These are phyloP conservation scores for Eulithis prunata DNA, from an alignment of 2,888 invertebrate genomes.

Conservation along the genomic window DNA sequence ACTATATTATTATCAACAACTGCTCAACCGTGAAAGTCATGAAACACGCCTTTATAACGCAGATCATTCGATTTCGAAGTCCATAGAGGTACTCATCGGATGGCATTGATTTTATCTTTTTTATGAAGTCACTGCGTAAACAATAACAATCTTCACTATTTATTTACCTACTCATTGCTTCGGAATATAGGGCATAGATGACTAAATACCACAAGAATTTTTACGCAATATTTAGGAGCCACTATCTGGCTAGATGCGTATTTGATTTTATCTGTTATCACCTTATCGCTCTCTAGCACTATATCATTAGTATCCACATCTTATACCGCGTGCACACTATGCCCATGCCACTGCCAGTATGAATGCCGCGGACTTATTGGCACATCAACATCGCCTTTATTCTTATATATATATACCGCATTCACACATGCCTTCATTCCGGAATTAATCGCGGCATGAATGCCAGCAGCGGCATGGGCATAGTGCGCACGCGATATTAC, in stretches of 20 bases:
- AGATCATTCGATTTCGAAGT: constrained; percentile 38
- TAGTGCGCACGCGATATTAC: no score
- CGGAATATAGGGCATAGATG: neutral
- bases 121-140: constrained; percentile 30
- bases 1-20: constrained; percentile 37
- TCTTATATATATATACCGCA: no score
- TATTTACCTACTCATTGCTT: constrained; percentile 8
- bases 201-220: neutral
- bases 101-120: constrained; percentile 25
- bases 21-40: constrained; percentile 34
- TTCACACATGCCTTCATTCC: no score
- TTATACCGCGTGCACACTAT: no score
- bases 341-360: no score
- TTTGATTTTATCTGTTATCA: neutral
- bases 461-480: no score
- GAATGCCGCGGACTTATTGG: no score
- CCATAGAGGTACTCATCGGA: constrained; percentile 11
- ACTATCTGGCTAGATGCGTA: neutral
- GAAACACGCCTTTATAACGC: constrained; percentile 41
- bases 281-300: no score
- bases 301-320: no score
- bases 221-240: neutral
- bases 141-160: constrained; percentile 12
- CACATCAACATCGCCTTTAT: no score
- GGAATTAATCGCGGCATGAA: no score